These are phyloP conservation scores for Caenorhabditis afra DNA, from an alignment of 2,888 invertebrate genomes.

Conservation along the genomic window DNA sequence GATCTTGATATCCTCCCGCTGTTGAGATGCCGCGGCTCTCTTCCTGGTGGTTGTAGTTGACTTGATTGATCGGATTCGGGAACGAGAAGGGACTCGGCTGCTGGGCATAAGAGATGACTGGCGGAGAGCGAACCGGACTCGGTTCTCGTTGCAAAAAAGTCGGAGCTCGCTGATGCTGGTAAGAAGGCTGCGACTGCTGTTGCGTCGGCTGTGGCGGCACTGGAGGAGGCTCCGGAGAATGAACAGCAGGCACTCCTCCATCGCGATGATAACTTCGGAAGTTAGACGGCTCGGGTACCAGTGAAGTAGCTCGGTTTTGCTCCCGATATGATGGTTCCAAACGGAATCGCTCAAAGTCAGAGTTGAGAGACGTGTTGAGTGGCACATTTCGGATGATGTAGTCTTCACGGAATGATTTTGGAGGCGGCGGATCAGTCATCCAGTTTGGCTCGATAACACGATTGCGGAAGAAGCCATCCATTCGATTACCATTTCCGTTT, in stretches of 20 bases:
- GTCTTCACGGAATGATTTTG: slow-evolving; percentile 58
- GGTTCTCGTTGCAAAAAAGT: slow-evolving; percentile 28
- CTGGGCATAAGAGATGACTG: slow-evolving; percentile 31
- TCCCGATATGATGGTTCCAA: slow-evolving; percentile 46
- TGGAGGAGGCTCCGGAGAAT: not conserved
- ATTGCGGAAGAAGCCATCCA: slow-evolving; percentile 55
- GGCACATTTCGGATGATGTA: slow-evolving; percentile 50
- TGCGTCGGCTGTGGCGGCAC: slow-evolving; percentile 3
- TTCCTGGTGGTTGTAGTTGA: slow-evolving; percentile 39
- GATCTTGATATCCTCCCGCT: slow-evolving; percentile 25
- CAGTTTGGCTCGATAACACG: slow-evolving; percentile 60
- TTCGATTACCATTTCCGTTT: not conserved
- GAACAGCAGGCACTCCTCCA: slow-evolving; percentile 8
- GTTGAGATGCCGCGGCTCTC: not conserved
- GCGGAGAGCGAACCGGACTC: slow-evolving; percentile 37
- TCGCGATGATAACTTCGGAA: slow-evolving; percentile 57
- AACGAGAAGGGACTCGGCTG: slow-evolving; percentile 43
- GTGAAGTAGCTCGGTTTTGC: slow-evolving; percentile 18
- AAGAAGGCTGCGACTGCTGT: not conserved
- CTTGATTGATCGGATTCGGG: slow-evolving; percentile 53
- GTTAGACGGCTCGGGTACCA: slow-evolving; percentile 30
- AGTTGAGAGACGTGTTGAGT: slow-evolving; percentile 13
- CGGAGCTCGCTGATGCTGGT: slow-evolving; percentile 19
- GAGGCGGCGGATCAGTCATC: slow-evolving; percentile 68
- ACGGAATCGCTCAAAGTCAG: slow-evolving; percentile 50